A percentile compares a stretch with the other conserved stretches of the same genome.
phyloP scores from a whole-genome alignment of 2,113 vertebrate species.

The Zosterops japonicus region DNA sequence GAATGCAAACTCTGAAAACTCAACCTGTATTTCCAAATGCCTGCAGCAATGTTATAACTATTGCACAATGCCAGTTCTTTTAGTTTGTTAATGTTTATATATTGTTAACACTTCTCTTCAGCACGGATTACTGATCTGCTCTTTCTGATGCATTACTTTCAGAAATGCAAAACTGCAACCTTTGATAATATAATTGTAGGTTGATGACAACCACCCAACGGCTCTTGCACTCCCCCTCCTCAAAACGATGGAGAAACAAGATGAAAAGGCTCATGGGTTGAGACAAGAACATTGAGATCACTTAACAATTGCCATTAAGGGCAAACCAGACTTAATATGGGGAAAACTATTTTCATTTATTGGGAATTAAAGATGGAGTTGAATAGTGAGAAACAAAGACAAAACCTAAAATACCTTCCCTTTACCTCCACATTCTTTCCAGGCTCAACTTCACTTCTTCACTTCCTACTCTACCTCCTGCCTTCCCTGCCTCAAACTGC shows the following conservation, averaged over 20 bases:
- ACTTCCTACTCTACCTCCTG: not conserved
- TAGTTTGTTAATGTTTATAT: not conserved
- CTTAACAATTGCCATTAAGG: not conserved
- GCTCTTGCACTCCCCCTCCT: not conserved
- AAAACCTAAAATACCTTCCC: not conserved
- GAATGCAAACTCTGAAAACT: not conserved
- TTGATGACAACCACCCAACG: not conserved
- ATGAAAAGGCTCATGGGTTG: not conserved
- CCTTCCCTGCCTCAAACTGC: not conserved
- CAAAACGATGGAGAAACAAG: not conserved
- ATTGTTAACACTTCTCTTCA: not conserved
- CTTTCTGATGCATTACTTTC: not conserved
- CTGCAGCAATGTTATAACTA: not conserved
- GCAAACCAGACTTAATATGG: not conserved
- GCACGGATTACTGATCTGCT: not conserved
- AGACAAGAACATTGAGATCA: not conserved
- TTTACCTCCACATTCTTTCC: not conserved
- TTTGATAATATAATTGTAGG: not conserved
- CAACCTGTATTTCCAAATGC: not conserved
- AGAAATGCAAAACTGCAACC: not conserved
- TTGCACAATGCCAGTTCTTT: not conserved
- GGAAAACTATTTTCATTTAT: not conserved
- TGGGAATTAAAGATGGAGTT: not conserved
- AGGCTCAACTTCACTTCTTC: not conserved
- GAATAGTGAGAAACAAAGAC: not conserved